Evolutionary conservation across 2,888 invertebrate species (phyloP).

Genomic region (Notocelia uddmanniana): DNA sequence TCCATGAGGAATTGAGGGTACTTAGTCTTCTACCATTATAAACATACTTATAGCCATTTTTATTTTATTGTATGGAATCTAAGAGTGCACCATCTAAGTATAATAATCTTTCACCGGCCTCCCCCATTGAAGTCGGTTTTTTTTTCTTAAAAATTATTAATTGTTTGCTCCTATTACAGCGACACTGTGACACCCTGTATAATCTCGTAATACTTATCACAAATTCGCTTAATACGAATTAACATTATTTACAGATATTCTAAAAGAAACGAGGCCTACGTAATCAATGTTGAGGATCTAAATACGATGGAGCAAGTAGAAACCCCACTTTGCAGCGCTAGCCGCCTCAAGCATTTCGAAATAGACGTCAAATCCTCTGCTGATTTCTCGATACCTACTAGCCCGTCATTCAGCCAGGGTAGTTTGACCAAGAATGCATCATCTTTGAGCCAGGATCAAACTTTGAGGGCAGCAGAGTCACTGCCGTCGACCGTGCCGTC

Average conservation of each 20-base stretch:
- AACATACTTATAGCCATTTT: too few relatives aligned
- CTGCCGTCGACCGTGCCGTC: conserved; percentile 59
- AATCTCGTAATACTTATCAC: neutral
- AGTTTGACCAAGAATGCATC: conserved; percentile 54
- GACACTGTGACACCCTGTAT: too few relatives aligned
- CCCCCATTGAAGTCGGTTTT: too few relatives aligned
- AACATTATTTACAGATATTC: conserved; percentile 77
- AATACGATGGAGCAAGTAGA: conserved; percentile 88
- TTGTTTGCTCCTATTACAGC: too few relatives aligned
- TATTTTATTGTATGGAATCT: too few relatives aligned
- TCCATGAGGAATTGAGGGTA: too few relatives aligned
- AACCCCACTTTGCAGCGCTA: conserved; percentile 93
- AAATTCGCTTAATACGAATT: neutral
- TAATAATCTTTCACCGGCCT: too few relatives aligned
- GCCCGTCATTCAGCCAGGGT: conserved; percentile 63
- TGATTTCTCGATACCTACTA: conserved; percentile 61
- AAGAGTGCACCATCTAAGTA: too few relatives aligned
- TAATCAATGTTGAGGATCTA: conserved; percentile 87
- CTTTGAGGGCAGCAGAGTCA: conserved; percentile 59
- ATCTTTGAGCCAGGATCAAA: conserved; percentile 38
- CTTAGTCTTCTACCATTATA: too few relatives aligned
- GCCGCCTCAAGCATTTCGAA: conserved; percentile 84
- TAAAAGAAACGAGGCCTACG: conserved; percentile 84
- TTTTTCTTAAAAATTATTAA: too few relatives aligned
- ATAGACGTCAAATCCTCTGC: conserved; percentile 70